phyloP scores from a whole-genome alignment of 1,140 invertebrate genomes.

The Cyrtorhinus lividipennis region DNA sequence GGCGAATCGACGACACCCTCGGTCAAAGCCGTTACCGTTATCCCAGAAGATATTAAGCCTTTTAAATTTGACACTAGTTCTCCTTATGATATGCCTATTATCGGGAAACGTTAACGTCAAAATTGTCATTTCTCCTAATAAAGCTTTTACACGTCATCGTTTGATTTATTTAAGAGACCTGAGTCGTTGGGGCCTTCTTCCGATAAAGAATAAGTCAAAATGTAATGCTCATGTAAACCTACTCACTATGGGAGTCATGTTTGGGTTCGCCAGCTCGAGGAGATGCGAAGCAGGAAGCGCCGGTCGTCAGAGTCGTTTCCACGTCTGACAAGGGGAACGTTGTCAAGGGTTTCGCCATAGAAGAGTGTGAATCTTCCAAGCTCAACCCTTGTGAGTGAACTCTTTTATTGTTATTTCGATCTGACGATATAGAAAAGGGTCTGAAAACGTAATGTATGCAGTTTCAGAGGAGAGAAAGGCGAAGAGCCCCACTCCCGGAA shows the following conservation, averaged over 20 bases:
- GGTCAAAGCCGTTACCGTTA: neutral
- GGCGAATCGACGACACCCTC: neutral
- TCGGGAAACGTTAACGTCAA: neutral
- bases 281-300: neutral
- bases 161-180: too few relatives aligned
- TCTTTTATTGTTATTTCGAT: too few relatives aligned
- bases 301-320: constrained; percentile 14
- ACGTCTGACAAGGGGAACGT: constrained; percentile 18
- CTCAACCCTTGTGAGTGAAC: too few relatives aligned
- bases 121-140: too few relatives aligned
- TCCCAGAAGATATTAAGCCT: neutral
- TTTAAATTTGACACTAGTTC: constrained; percentile 13
- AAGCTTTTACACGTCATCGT: too few relatives aligned
- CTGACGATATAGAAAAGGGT: too few relatives aligned
- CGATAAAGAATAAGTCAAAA: too few relatives aligned
- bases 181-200: too few relatives aligned
- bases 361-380: constrained; percentile 4
- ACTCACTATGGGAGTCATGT: too few relatives aligned
- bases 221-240: too few relatives aligned
- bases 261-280: neutral
- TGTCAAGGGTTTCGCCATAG: constrained; percentile 25
- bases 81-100: constrained; percentile 2
- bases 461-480: neutral
- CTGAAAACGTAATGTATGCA: too few relatives aligned
- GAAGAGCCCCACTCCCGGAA: neutral